These are phyloP conservation scores for Tinea semifulvella DNA, from an alignment of 2,888 invertebrate genomes.

Conservation along the genomic window DNA sequence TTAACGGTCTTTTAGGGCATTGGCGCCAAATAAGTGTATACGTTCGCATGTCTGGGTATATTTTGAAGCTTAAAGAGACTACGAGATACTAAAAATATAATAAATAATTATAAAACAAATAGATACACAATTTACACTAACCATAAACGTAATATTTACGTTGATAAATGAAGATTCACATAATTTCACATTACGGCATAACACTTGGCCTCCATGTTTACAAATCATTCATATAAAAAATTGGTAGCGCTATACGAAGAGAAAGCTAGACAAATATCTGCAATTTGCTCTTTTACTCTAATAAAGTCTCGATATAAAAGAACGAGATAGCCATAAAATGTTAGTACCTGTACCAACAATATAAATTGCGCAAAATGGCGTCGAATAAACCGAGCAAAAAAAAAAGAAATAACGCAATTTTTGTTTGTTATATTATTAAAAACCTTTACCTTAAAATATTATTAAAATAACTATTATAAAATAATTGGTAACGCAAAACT, in stretches of 20 bases:
- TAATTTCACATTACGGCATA: slow-evolving; percentile 37
- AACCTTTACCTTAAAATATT: too few species aligned
- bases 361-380: slow-evolving; percentile 56
- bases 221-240: slow-evolving; percentile 58
- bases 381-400: too few species aligned
- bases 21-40: slow-evolving; percentile 66
- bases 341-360: slow-evolving; percentile 20
- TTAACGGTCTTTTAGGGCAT: slow-evolving; percentile 59
- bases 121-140: slow-evolving; percentile 26
- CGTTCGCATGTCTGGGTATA: slow-evolving; percentile 40
- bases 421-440: too few species aligned
- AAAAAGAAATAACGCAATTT: too few species aligned
- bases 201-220: slow-evolving; percentile 64
- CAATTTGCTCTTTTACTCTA: slow-evolving; percentile 39
- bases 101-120: slow-evolving; percentile 13
- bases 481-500: too few species aligned
- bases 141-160: slow-evolving; percentile 27
- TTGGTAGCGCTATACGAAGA: slow-evolving; percentile 35
- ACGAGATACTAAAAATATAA: slow-evolving; percentile 10
- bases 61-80: not conserved
- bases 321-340: slow-evolving; percentile 33
- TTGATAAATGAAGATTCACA: slow-evolving; percentile 24
- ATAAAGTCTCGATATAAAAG: slow-evolving; percentile 25
- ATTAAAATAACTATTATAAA: too few species aligned
- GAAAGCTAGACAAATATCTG: slow-evolving; percentile 44